These are phyloP conservation scores for Cantharis rustica DNA, from an alignment of 2,888 invertebrate species.

Conservation along the genomic window DNA sequence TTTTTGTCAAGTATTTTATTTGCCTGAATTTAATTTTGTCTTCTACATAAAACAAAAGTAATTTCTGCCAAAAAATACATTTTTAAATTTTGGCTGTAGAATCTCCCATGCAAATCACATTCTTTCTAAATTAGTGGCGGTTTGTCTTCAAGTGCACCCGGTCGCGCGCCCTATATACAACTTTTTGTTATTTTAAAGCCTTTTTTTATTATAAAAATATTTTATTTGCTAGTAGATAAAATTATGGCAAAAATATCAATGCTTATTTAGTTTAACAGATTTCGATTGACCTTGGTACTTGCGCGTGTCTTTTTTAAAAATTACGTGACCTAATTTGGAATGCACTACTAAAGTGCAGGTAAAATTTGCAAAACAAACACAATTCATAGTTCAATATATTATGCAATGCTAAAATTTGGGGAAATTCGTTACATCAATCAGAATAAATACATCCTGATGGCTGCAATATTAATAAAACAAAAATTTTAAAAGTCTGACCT, in stretches of 20 bases:
- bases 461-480: background rate
- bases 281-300: background rate
- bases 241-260: too few relatives aligned
- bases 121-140: background rate
- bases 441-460: background rate
- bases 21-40: background rate
- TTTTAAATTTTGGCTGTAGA: background rate
- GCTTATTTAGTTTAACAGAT: background rate
- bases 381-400: background rate
- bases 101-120: too few relatives aligned
- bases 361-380: too few relatives aligned
- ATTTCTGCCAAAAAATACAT: background rate
- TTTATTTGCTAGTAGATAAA: too few relatives aligned
- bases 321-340: background rate
- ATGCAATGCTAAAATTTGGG: background rate
- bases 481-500: background rate
- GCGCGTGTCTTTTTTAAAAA: background rate
- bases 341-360: background rate
- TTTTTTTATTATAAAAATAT: too few relatives aligned
- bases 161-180: background rate
- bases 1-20: background rate
- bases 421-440: background rate
- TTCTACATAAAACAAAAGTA: background rate
- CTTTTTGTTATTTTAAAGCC: too few relatives aligned
- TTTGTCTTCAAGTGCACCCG: background rate